A percentile compares a stretch with the other conserved stretches of the same genome.
phyloP scores from a whole-genome alignment of 2,113 vertebrate genomes.

The Campylomormyrus tamandua region DNA sequence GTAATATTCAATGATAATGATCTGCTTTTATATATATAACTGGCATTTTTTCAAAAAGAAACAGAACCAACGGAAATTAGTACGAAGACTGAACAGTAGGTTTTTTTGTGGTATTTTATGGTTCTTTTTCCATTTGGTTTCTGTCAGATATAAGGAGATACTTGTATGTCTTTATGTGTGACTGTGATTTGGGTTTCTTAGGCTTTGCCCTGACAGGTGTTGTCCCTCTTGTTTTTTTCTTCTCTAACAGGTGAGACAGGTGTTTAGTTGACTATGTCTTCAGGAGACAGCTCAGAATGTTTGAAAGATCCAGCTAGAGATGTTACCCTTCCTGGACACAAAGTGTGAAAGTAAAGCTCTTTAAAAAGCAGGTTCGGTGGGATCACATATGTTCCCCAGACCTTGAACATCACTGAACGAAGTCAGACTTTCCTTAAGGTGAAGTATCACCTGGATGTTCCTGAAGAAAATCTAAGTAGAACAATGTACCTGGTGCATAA shows the following conservation, averaged over 20 bases:
- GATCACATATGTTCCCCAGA: neutral
- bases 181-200: neutral
- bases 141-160: neutral
- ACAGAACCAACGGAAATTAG: neutral
- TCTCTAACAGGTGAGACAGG: conserved; percentile 19
- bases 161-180: neutral
- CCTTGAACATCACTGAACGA: neutral
- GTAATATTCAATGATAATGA: neutral
- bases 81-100: neutral
- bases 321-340: neutral
- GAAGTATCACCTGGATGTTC: conserved; percentile 6
- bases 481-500: conserved; percentile 49
- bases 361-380: neutral
- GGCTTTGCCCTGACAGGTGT: neutral
- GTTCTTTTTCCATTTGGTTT: neutral
- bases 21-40: neutral
- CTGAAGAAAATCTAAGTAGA: neutral
- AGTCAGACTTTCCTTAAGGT: neutral
- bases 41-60: neutral
- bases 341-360: neutral
- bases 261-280: conserved; percentile 34
- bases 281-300: conserved; percentile 18
- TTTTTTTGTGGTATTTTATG: neutral
- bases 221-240: neutral
- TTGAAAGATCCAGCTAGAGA: neutral